Base-by-base conservation (phyloP, 2,888 invertebrate genomes). In the Thymelicus acteon region DNA sequence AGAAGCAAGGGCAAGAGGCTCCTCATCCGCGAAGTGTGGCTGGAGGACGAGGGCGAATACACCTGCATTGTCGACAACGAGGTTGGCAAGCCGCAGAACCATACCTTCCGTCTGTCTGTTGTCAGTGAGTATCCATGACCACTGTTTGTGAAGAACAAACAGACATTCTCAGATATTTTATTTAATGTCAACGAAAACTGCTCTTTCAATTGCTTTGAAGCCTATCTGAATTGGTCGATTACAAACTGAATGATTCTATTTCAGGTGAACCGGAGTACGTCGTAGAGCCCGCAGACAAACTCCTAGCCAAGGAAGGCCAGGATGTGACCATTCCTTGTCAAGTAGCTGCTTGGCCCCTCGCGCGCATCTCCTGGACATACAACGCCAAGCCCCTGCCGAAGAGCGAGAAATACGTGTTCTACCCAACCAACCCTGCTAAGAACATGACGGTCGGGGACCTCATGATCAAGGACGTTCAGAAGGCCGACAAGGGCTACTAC, bases 1-100 rank as follows among this genome's bases (percentile, higher is more conserved):
- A 83, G 87, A 68, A 90, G 88, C 58, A 84, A 81, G 1, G 90
- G 92, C 54, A 89, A 88, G 70, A 75, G 92, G 0, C 86, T 92
- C 39, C 80, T 90, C 72, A 89, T 92, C 82, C 86, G 84, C 72
- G 81, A 88, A 2, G 87, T 86, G 0, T 74, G 79, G 39, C 74
- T 79, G 0, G 85, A 83, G 58, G 92, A 92, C 75, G 74, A 85
- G 71, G 92, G 91, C 0, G 77, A 77, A 0, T 92, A 90, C 81
- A 85, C 80, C 8, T 92, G 92, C 69, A 80, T 83, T 6, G 86
- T 85, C 0, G 80, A 86, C 74, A 92, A 92, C 44, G 84, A 73
- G 12, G 82, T 86, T 0, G 89, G 91, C 1, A 81, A 82, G 62
- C 81, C 85, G 0, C 81, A 82, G 76, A 82, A 81, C 2, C 88